Percentiles rank a stretch among this genome's conserved stretches.
Conservation (phyloP, 2,888 invertebrate genomes). For the Bembecia ichneumoniformis region DNA sequence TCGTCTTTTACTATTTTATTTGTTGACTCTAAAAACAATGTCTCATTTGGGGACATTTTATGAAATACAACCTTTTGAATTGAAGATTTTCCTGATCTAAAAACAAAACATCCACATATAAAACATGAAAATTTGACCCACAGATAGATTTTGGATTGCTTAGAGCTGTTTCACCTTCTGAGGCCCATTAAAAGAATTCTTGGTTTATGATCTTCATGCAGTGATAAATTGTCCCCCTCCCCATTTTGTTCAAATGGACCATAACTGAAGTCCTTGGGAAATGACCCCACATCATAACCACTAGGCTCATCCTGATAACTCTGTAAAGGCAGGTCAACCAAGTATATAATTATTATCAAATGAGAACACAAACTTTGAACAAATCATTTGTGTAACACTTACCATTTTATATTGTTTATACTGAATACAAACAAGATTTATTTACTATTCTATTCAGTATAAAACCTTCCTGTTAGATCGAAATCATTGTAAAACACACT, state of each 20-base stretch:
- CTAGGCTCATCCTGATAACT: conserved; percentile 72
- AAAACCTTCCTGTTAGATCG: no score
- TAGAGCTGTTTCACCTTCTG: conserved; percentile 74
- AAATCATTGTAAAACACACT: no score
- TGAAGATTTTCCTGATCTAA: conserved; percentile 97
- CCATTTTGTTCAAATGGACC: conserved; percentile 88
- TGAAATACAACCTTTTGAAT: conserved; percentile 99
- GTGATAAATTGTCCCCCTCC: conserved; percentile 73
- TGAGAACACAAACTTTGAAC: no score
- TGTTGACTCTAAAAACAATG: conserved; percentile 97
- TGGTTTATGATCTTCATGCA: conserved; percentile 87
- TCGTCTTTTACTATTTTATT: conserved; percentile 99
- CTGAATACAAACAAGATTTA: no score
- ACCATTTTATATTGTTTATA: no score
- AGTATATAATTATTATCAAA: neutral
- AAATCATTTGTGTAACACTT: no score
- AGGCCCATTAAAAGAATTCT: conserved; percentile 95
- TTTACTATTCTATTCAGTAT: no score
- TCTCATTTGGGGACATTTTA: conserved; percentile 99
- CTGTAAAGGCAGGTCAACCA: conserved; percentile 19
- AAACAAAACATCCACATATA: conserved; percentile 26
- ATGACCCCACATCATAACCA: conserved; percentile 73
- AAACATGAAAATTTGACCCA: neutral
- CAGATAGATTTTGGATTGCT: neutral
- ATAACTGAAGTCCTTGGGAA: conserved; percentile 94